phyloP scores from a whole-genome alignment of 2,888 invertebrate genomes.

The Drosophila melanosoma region DNA sequence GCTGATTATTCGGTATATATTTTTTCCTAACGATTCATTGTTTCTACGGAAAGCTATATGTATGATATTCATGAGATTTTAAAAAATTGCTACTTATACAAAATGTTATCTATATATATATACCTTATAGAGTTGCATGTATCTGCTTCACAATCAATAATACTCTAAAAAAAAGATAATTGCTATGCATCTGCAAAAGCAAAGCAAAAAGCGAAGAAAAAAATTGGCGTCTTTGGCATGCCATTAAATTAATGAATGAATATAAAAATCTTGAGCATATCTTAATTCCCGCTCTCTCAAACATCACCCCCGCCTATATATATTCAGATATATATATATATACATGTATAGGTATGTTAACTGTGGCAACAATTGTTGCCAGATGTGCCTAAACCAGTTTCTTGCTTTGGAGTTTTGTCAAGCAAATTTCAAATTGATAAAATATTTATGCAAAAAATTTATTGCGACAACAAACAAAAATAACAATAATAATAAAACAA shows the following conservation, averaged over 20 bases:
- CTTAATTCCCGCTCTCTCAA: neutral
- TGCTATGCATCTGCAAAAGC: constrained; percentile 58
- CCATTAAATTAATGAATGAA: constrained; percentile 71
- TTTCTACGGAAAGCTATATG: neutral
- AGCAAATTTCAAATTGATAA: constrained; percentile 70
- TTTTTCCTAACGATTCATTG: neutral
- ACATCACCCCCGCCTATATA: constrained; percentile 29
- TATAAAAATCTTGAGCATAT: constrained; percentile 37
- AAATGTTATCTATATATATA: neutral
- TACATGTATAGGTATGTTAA: constrained; percentile 29
- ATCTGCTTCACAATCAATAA: neutral
- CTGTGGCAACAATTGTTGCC: constrained; percentile 66
- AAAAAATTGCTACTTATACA: neutral
- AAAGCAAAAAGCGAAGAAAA: constrained; percentile 9
- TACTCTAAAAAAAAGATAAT: constrained; percentile 42
- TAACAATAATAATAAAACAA: neutral
- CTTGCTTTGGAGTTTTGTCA: constrained; percentile 37
- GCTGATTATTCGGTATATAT: neutral
- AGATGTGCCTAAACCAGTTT: constrained; percentile 66
- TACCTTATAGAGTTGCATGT: neutral
- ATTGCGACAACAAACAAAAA: constrained; percentile 12
- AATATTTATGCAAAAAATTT: constrained; percentile 65
- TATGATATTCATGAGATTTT: neutral
- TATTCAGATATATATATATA: neutral
- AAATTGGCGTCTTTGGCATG: constrained; percentile 34